Evolutionary conservation across 1,140 invertebrate species (phyloP), one percentile per base, ranked within the genome.

Genomic region (Eumeta japonica): DNA sequence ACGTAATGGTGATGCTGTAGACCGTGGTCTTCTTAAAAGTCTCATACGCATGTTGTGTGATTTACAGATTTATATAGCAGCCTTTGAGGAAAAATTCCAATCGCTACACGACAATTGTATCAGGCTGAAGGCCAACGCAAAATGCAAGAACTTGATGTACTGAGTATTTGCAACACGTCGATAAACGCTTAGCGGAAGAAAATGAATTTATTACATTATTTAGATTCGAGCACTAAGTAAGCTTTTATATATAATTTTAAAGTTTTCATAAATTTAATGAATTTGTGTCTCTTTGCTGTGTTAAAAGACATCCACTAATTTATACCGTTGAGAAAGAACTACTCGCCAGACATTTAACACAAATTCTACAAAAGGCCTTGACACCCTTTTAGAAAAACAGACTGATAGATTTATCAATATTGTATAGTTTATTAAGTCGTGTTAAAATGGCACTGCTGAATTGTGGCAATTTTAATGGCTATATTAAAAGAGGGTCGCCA

Each of bases 41-140:
- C 76, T 99, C n/a, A 79, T 99, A 13, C 79, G 96, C 51, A 99
- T 99, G 96, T 80, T 99, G 12, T 94, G 92, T 31, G 96, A 98
- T 77, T 74, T 99, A 39, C 90, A 97, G 78, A 97, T 99, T 44
- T 99, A 99, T 67, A 85, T 92, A 58, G 88, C 90, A 50, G 89
- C 92, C 3, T 98, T 98, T 77, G 94, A 98, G 79, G 83, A 86
- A 35, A 92, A 92, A 98, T 98, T 74, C 76, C 98, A 16, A 77
- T 87, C 55, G 92, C 92, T 2, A 98, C 94, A 29, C 92, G 97
- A 73, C 81, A 90, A 55, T 64, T 98, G 37, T 99, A 97, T 76
- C 85, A 87, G 19, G 85, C 90, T 12, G 96, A 99, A 68, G 95
- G 95, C 18, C 89, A 94, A 71, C 77, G 86, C 35, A 80, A 96